Percentiles rank a stretch among this genome's conserved stretches.
These are phyloP conservation scores for Pachyuromys duprasi DNA, from an alignment of 2,797 vertebrate genomes.

Conservation along the genomic window DNA sequence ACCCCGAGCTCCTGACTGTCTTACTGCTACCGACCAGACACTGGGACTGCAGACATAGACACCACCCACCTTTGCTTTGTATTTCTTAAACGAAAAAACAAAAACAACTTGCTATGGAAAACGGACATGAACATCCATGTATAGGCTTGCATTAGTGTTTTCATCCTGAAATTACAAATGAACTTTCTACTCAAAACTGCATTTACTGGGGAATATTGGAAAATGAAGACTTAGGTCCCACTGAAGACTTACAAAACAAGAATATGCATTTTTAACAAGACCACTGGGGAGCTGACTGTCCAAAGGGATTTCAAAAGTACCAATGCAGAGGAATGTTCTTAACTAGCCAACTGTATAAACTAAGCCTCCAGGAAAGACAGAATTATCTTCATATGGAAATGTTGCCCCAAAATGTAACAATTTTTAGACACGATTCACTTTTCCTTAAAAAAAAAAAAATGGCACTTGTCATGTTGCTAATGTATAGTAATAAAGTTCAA, in stretches of 20 bases:
- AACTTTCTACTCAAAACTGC: neutral
- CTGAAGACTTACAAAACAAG: neutral
- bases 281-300: neutral
- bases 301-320: neutral
- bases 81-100: neutral
- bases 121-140: neutral
- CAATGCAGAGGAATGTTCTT: neutral
- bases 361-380: slow-evolving; percentile 22
- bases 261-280: neutral
- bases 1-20: neutral
- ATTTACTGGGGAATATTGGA: neutral
- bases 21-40: neutral
- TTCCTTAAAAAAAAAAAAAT: slow-evolving; percentile 12
- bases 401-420: slow-evolving; percentile 26
- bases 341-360: neutral
- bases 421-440: slow-evolving; percentile 9
- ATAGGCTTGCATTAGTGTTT: neutral
- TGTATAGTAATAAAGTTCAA: slow-evolving; percentile 8
- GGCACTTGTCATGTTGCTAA: slow-evolving; percentile 21
- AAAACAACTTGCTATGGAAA: neutral
- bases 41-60: too few species aligned
- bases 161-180: neutral
- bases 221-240: neutral
- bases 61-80: neutral
- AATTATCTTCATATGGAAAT: slow-evolving; percentile 5